Evolutionary conservation across 2,797 vertebrate genomes (phyloP), one percentile per base, ranked within the genome.

Genomic region (Chaunax sp.): DNA sequence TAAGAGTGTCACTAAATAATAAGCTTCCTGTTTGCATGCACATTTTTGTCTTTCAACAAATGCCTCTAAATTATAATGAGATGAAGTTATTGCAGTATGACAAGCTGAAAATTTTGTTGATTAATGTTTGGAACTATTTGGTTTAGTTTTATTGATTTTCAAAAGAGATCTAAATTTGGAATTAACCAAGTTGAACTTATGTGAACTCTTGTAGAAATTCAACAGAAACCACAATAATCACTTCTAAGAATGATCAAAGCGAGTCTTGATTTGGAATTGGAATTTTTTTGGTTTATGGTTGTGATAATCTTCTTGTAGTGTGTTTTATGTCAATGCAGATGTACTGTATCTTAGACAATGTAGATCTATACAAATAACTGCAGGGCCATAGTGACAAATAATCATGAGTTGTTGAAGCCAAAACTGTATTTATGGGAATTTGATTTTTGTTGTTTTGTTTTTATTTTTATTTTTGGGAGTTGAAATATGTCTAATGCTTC

Each of bases 381-480:
- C 35, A 67, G 15, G 68, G 72, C 56, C 40, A 65, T 47, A 50
- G 28, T 51, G 47, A 33, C n/a, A 79, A 55, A 59, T 53, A 23
- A 45, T 58, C 23, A 62, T 16, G 30, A 72, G 20, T 63, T 70
- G 65, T 67, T 55, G 45, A 69, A 72, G 59, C 49, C 57, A 70
- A 77, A 79, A 69, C 41, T 86, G 75, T 87, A 83, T 89, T 91
- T 63, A 78, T 80, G 67, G 64, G 58, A 20, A 68, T 33, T 53
- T 56, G 1, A 12, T 52, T 45, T 62, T 56, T 50, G 14, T 18
- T 40, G 14, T 64, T 50, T 41, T 15, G 41, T 28, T 26, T 40
- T 60, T 14, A 2, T 30, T 30, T 30, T 30, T 30, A 15, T 57
- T 63, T 38, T 73, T 64, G 33, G 52, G 72, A 64, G 66, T 84